Percentiles rank a stretch among this genome's conserved stretches.
Evolutionary conservation across 1,140 invertebrate genomes (phyloP).

Genomic region (Drosophila eugracilis): DNA sequence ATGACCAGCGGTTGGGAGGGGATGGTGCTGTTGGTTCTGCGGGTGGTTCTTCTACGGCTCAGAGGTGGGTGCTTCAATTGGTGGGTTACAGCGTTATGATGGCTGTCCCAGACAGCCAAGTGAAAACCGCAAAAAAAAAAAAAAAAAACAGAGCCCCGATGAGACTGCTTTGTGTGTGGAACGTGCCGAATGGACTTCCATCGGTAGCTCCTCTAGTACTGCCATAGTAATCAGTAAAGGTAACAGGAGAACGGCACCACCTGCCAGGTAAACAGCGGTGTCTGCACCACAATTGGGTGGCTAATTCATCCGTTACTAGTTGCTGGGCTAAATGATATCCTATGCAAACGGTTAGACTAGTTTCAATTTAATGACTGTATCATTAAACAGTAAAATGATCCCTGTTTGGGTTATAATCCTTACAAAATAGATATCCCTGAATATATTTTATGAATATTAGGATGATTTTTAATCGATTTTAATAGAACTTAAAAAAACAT

Average conservation of each 20-base stretch:
- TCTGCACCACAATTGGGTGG: background rate
- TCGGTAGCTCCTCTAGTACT: background rate
- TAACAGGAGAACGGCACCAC: conserved; percentile 13
- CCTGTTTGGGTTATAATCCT: too few species aligned
- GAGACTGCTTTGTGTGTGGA: conserved; percentile 24
- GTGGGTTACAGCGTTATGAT: conserved; percentile 40
- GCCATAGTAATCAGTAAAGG: background rate
- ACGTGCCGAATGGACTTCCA: conserved; percentile 46
- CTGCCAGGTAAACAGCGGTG: conserved; percentile 8
- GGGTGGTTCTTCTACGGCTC: background rate
- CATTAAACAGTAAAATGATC: too few species aligned
- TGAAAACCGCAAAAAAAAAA: background rate
- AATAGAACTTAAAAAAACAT: too few species aligned
- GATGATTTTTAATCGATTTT: too few species aligned
- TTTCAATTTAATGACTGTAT: too few species aligned
- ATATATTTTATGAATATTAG: too few species aligned
- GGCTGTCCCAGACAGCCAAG: conserved; percentile 14
- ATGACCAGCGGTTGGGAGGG: conserved; percentile 14
- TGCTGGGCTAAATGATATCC: background rate
- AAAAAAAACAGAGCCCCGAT: conserved; percentile 3
- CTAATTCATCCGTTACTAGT: background rate
- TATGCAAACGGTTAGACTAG: background rate
- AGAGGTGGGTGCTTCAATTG: background rate
- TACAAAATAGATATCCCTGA: too few species aligned
- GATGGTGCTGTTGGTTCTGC: background rate